Evolutionary conservation across 2,113 vertebrate genomes (phyloP).

Genomic region (Scalopus aquaticus): DNA sequence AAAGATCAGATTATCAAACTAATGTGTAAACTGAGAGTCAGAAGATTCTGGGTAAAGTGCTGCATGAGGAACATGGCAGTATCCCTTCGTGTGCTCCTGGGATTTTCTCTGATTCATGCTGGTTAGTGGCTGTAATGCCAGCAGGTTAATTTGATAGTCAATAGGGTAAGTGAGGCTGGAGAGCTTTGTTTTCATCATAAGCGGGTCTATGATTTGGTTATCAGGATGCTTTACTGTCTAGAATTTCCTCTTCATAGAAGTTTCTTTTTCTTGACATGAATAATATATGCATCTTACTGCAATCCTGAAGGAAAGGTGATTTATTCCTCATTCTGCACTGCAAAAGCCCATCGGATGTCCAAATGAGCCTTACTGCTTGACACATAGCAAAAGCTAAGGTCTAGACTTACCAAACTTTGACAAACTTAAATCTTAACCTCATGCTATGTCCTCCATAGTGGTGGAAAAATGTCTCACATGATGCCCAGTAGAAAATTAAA

Average conservation of each 20-base stretch:
- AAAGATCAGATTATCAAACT: not conserved
- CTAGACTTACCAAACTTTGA: not conserved
- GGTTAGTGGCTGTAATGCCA: not conserved
- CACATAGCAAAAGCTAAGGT: not conserved
- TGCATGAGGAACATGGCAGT: not conserved
- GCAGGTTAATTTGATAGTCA: not conserved
- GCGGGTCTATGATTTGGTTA: not conserved
- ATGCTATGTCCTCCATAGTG: not conserved
- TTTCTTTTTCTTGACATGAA: conserved; percentile 22
- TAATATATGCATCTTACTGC: not conserved
- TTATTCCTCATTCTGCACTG: not conserved
- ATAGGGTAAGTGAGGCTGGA: not conserved
- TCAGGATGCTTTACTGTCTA: conserved; percentile 8
- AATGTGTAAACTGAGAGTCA: not conserved
- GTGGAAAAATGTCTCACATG: not conserved
- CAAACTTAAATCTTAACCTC: not conserved
- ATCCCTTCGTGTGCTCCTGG: not conserved
- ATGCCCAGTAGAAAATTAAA: not conserved
- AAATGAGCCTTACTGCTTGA: not conserved
- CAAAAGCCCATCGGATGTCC: not conserved
- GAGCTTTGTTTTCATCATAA: not conserved
- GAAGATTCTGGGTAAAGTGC: not conserved
- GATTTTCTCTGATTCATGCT: not conserved
- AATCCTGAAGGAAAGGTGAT: not conserved
- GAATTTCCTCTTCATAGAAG: not conserved